A percentile compares a stretch with the other conserved stretches of the same genome.
Conservation (phyloP, 1,140 invertebrate species). For the Trichogramma pretiosum region DNA sequence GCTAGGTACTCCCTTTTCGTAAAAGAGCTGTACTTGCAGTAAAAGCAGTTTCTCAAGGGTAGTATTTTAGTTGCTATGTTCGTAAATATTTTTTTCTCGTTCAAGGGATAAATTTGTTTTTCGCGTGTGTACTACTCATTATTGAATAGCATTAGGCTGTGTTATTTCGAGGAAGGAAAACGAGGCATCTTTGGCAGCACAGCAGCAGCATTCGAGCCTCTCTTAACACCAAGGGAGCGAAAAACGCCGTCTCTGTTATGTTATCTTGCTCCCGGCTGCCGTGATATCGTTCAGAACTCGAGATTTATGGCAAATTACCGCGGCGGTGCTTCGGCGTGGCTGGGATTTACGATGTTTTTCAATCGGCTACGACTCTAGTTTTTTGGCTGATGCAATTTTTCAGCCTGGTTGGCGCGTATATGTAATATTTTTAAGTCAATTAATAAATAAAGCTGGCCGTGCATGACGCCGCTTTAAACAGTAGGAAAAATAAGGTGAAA, state of each 20-base stretch:
- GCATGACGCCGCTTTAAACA: not conserved
- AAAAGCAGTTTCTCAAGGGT: too few species aligned
- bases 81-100: too few species aligned
- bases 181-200: not conserved
- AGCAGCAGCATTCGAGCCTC: not conserved
- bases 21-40: too few species aligned
- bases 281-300: not conserved
- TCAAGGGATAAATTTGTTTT: too few species aligned
- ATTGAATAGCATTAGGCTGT: not conserved
- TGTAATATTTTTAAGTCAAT: not conserved
- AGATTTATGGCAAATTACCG: conserved; percentile 15
- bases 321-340: conserved; percentile 18
- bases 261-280: too few species aligned
- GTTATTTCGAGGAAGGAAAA: not conserved
- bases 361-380: conserved; percentile 24
- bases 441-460: not conserved
- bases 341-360: conserved; percentile 44
- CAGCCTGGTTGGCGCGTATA: not conserved
- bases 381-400: conserved; percentile 40
- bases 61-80: too few species aligned
- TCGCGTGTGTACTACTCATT: too few species aligned
- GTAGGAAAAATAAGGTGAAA: too few species aligned
- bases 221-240: not conserved
- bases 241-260: too few species aligned
- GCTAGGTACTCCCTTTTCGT: too few species aligned